Evolutionary conservation across 2,113 vertebrate genomes (phyloP).

Genomic region (Sardina pilchardus): DNA sequence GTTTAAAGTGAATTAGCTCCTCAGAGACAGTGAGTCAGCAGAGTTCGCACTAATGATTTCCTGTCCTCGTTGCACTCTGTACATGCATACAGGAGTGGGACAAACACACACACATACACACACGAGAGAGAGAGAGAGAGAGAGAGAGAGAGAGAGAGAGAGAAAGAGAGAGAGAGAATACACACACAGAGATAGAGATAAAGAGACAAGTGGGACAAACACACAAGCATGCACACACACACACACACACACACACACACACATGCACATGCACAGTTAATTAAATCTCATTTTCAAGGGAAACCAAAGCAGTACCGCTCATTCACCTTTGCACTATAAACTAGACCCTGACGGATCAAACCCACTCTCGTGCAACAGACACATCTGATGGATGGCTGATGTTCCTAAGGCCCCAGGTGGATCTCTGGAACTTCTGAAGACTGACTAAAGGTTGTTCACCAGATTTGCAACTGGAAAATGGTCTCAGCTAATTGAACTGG

Average conservation of each 20-base stretch:
- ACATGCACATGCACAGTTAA: not conserved
- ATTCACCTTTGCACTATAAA: not conserved
- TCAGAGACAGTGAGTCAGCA: conserved; percentile 12
- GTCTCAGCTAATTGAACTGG: too few relatives aligned
- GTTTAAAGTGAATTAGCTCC: conserved; percentile 2
- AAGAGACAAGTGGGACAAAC: not conserved
- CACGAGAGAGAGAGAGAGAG: not conserved
- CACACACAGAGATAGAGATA: conserved; percentile 3
- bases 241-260: not conserved
- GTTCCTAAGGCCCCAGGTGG: too few relatives aligned
- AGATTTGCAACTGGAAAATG: too few relatives aligned
- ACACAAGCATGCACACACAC: not conserved
- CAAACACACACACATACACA: not conserved
- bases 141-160: not conserved
- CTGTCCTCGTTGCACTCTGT: conserved; percentile 10
- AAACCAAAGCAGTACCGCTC: not conserved
- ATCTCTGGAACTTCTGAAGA: too few relatives aligned
- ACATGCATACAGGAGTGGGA: not conserved
- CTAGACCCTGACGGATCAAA: too few relatives aligned
- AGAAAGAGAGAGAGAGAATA: not conserved
- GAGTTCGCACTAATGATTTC: conserved; percentile 33
- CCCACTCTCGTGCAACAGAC: too few relatives aligned
- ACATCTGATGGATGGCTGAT: too few relatives aligned
- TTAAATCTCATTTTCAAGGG: not conserved
- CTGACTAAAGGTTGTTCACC: too few relatives aligned